Conservation (phyloP, 2,888 invertebrate genomes). For the Hydroisotoma schaefferi region DNA sequence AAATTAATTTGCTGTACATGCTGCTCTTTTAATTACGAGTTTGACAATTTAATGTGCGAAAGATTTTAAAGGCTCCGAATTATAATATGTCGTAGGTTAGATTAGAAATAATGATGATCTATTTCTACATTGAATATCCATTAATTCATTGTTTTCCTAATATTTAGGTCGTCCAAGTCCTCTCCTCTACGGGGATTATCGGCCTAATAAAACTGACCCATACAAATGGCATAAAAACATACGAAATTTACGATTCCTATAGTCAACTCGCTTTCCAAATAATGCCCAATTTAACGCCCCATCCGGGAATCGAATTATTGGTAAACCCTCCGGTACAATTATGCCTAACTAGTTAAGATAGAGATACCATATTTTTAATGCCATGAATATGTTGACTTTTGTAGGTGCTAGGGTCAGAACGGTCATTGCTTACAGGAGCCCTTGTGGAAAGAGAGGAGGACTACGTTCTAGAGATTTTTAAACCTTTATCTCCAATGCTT, state of each 20-base stretch:
- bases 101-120: too few species aligned
- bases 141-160: background rate
- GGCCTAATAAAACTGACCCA: slow-evolving; percentile 1
- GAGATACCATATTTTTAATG: too few species aligned
- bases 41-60: too few species aligned
- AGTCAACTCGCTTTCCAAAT: slow-evolving; percentile 16
- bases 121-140: too few species aligned
- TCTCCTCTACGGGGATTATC: slow-evolving; percentile 15
- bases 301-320: slow-evolving; percentile 13
- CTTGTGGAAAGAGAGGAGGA: slow-evolving; percentile 12
- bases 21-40: too few species aligned
- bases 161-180: slow-evolving; percentile 17
- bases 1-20: too few species aligned
- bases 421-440: slow-evolving; percentile 13
- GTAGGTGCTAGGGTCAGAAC: background rate
- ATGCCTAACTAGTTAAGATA: too few species aligned
- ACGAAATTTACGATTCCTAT: slow-evolving; percentile 19
- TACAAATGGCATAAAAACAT: slow-evolving; percentile 6
- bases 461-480: slow-evolving; percentile 13
- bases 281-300: slow-evolving; percentile 9
- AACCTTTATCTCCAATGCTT: slow-evolving; percentile 18
- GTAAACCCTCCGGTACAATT: background rate
- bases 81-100: too few species aligned
- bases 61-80: too few species aligned
- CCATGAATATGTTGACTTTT: too few species aligned